Base-by-base conservation (phyloP, 2,113 vertebrate species). In the Siniperca chuatsi region DNA sequence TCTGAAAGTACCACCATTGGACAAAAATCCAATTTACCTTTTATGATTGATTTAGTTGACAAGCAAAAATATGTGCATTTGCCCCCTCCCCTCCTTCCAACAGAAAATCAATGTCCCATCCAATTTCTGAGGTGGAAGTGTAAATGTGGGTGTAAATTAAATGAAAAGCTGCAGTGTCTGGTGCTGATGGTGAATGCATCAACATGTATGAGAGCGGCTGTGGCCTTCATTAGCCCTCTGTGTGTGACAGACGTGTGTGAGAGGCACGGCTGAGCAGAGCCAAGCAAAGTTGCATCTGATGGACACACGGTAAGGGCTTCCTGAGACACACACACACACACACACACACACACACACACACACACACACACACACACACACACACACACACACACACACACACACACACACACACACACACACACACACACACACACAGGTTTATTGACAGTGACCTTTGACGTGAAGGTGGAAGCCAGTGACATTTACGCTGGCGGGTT, bases 381-480 rank as follows among this genome's bases (percentile, higher is more conserved):
- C 79, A 77, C 87, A 80, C 71, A 78, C 78, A 70, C 83, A 79
- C 84, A 37, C 60, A 81, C 75, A 78, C 79, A 52, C 75, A 40
- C 77, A 62, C 71, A 69, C 72, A 81, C 64, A 64, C 75, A 50
- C 82, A 35, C 62, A 75, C 67, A 72, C 79, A 76, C 83, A 77
- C 79, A 79, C 70, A 60, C 84, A 62, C 71, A n/a, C 70, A 72
- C 86, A 86, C 89, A 86, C 85, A 90, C 90, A 91, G 82, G 92
- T 92, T 94, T 95, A 94, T 94, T 94, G 93, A 94, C 94, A 92
- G 92, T 93, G 93, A 95, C 94, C 94, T 95, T 95, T 95, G 94
- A 95, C 92, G 92, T 90, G 92, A 92, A 95, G 90, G 93, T 94
- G 92, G 93, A 94, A 95, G 93, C 91, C 92, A 92, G 90, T 95